A percentile compares a stretch with the other conserved stretches of the same genome.
These are phyloP conservation scores for Urechis unicinctus DNA, from an alignment of 2,888 invertebrate species.

Conservation along the genomic window DNA sequence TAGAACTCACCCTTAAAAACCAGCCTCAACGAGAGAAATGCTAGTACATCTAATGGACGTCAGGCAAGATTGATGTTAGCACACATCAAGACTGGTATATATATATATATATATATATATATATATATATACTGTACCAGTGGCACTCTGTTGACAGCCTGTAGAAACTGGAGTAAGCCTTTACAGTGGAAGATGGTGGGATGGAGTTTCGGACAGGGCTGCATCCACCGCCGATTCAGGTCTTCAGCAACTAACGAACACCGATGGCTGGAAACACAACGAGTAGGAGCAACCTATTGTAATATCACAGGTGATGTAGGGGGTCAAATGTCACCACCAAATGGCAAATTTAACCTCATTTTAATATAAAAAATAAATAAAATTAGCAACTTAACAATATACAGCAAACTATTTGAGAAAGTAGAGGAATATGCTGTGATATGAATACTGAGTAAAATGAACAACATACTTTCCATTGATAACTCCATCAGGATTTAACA, in stretches of 20 bases:
- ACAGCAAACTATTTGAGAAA: no score
- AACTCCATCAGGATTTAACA: slow-evolving; percentile 84
- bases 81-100: neutral
- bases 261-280: slow-evolving; percentile 67
- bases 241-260: slow-evolving; percentile 90
- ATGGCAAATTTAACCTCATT: no score
- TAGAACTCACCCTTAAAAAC: no score
- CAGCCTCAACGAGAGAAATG: no score
- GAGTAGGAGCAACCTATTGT: neutral
- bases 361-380: neutral
- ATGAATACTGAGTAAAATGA: neutral
- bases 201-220: slow-evolving; percentile 72
- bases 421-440: no score
- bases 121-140: slow-evolving; percentile 31
- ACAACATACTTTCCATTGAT: slow-evolving; percentile 69
- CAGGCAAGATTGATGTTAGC: no score
- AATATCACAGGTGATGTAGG: neutral
- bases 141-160: slow-evolving; percentile 52
- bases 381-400: neutral
- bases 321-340: no score
- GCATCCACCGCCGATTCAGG: slow-evolving; percentile 87
- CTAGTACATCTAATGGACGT: no score
- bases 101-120: neutral
- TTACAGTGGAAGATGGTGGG: slow-evolving; percentile 91
- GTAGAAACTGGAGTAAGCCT: slow-evolving; percentile 55